Evolutionary conservation across 2,113 vertebrate genomes (phyloP).

Genomic region (Fregata magnificens): DNA sequence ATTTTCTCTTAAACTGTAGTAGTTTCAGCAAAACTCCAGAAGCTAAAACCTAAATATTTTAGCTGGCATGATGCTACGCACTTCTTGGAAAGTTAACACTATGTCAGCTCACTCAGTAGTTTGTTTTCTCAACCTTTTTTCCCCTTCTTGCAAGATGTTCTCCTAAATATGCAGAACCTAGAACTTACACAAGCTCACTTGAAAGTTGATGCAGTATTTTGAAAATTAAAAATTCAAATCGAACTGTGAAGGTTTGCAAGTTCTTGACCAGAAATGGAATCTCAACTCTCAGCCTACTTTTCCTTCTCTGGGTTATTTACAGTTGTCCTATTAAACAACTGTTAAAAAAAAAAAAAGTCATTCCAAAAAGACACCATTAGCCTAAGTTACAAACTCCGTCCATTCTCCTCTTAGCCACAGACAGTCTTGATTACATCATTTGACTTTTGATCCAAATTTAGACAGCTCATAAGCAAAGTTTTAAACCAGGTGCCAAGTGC

Average conservation of each 20-base stretch:
- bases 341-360: not conserved
- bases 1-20: not conserved
- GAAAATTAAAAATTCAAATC: not conserved
- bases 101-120: not conserved
- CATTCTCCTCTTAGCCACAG: not conserved
- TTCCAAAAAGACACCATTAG: not conserved
- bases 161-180: not conserved
- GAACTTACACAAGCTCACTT: not conserved
- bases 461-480: not conserved
- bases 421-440: not conserved
- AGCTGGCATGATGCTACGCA: not conserved
- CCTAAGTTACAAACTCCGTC: not conserved
- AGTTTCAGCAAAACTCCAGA: not conserved
- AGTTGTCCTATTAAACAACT: not conserved
- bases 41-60: slow-evolving; percentile 46
- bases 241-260: not conserved
- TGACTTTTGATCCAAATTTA: not conserved
- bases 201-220: not conserved
- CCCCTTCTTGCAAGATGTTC: not conserved
- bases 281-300: not conserved
- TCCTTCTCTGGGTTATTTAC: not conserved
- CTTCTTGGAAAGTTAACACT: slow-evolving; percentile 5
- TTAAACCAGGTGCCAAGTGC: not conserved
- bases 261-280: not conserved
- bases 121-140: not conserved